Evolutionary conservation across 2,113 vertebrate species (phyloP).

Genomic region (Empidonax traillii): DNA sequence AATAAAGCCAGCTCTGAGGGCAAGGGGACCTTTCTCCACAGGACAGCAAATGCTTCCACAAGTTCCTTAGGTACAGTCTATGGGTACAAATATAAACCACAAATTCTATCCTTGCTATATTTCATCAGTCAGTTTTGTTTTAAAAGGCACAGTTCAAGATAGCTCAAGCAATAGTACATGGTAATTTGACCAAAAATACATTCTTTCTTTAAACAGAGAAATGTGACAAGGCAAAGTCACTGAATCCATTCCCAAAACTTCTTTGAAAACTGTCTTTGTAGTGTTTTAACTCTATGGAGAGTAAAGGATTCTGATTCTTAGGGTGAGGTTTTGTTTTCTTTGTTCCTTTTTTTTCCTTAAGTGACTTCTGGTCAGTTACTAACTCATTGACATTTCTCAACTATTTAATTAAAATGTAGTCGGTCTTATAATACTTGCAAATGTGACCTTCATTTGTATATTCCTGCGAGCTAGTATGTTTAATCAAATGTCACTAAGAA

Average conservation of each 20-base stretch:
- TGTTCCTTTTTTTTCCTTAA: neutral
- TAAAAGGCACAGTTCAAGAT: neutral
- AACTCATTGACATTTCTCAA: slow-evolving; percentile 80
- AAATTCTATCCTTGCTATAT: neutral
- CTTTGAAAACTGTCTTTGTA: neutral
- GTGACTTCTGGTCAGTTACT: slow-evolving; percentile 68
- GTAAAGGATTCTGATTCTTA: neutral
- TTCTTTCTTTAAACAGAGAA: neutral
- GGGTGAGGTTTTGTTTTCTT: slow-evolving; percentile 32
- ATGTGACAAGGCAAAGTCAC: neutral
- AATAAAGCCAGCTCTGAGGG: neutral
- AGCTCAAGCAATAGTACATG: neutral
- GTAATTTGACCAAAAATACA: neutral
- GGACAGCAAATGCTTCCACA: neutral
- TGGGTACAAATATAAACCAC: neutral
- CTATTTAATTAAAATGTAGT: slow-evolving; percentile 77
- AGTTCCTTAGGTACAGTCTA: neutral
- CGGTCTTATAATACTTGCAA: slow-evolving; percentile 81
- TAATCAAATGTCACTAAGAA: slow-evolving; percentile 79
- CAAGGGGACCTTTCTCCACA: neutral
- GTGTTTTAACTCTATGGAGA: slow-evolving; percentile 6
- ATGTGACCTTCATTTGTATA: slow-evolving; percentile 82
- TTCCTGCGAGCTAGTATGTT: slow-evolving; percentile 69
- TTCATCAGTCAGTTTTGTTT: neutral
- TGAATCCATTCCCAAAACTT: neutral